Percentiles rank a stretch among this genome's conserved stretches.
Conservation (phyloP, 92 coral and sea anemone genomes). For the Zoanthus sociatus region DNA sequence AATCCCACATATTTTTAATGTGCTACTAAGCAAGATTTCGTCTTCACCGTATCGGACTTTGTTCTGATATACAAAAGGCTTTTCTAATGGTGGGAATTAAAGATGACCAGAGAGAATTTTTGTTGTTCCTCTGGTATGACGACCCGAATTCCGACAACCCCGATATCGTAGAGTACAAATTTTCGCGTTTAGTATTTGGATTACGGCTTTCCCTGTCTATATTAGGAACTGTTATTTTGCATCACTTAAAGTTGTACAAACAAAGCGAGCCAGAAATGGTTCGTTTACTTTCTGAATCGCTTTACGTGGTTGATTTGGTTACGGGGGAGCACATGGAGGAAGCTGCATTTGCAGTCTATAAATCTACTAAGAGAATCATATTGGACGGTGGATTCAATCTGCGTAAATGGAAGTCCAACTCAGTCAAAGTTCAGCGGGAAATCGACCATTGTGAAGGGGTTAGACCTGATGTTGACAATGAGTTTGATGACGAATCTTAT, state of each 20-base stretch:
- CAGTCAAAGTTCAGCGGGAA: constrained; percentile 9
- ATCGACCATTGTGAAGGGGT: constrained; percentile 1
- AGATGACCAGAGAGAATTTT: constrained; percentile 24
- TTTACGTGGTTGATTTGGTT: constrained; percentile 51
- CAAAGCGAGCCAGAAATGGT: constrained; percentile 36
- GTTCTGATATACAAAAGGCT: constrained; percentile 40
- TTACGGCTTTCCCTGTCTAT: constrained; percentile 47
- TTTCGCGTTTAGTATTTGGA: constrained; percentile 51
- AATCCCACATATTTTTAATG: constrained; percentile 31
- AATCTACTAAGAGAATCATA: constrained; percentile 34
- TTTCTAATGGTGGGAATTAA: constrained; percentile 54
- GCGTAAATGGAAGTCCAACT: constrained; percentile 51
- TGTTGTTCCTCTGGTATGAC: constrained; percentile 49
- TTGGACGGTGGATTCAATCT: constrained; percentile 45
- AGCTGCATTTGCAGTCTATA: constrained; percentile 37
- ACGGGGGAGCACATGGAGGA: constrained; percentile 37
- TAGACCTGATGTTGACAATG: not conserved
- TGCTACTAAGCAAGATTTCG: constrained; percentile 29
- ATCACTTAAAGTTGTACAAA: constrained; percentile 36
- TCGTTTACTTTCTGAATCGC: constrained; percentile 7
- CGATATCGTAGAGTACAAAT: constrained; percentile 36
- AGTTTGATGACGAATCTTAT: constrained; percentile 57
- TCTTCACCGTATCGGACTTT: constrained; percentile 23
- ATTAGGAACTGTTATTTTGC: constrained; percentile 45
- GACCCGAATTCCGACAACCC: constrained; percentile 32